These are phyloP conservation scores for Euthynnus affinis DNA, from an alignment of 2,797 vertebrate species.

Conservation along the genomic window DNA sequence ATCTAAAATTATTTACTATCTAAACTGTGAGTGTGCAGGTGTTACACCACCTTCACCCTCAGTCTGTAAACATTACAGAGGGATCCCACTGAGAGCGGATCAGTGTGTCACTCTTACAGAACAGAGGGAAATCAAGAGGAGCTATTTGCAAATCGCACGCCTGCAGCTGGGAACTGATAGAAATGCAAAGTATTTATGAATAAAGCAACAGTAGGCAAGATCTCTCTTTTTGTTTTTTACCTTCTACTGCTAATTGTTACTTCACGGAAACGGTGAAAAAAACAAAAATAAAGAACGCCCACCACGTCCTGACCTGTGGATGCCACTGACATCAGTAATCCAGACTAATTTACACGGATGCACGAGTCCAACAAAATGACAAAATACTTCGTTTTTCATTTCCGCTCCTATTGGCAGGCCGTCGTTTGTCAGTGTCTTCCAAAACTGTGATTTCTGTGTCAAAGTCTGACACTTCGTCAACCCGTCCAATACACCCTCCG, in stretches of 20 bases:
- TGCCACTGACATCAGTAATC: not conserved
- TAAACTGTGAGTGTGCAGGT: slow-evolving; percentile 12
- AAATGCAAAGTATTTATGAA: not conserved
- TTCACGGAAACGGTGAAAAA: not conserved
- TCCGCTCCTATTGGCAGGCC: too few species aligned
- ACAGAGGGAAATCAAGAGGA: slow-evolving; percentile 21
- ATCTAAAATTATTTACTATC: slow-evolving; percentile 28
- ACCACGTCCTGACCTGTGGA: not conserved
- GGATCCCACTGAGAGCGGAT: slow-evolving; percentile 38
- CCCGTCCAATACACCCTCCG: too few species aligned
- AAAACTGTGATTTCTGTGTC: too few species aligned
- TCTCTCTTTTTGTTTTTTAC: not conserved
- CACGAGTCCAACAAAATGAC: not conserved
- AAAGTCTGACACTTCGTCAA: not conserved
- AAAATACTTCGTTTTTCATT: too few species aligned
- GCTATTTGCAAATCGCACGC: not conserved
- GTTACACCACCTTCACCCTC: slow-evolving; percentile 11
- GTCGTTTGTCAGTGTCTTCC: too few species aligned
- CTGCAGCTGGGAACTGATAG: slow-evolving; percentile 23
- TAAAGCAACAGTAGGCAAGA: not conserved
- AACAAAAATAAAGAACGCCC: not conserved
- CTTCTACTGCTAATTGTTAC: not conserved
- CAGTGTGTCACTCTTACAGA: slow-evolving; percentile 29
- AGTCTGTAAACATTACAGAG: slow-evolving; percentile 38
- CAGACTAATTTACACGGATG: not conserved